phyloP scores from a whole-genome alignment of 2,888 invertebrate genomes.

The Mayetiola destructor region DNA sequence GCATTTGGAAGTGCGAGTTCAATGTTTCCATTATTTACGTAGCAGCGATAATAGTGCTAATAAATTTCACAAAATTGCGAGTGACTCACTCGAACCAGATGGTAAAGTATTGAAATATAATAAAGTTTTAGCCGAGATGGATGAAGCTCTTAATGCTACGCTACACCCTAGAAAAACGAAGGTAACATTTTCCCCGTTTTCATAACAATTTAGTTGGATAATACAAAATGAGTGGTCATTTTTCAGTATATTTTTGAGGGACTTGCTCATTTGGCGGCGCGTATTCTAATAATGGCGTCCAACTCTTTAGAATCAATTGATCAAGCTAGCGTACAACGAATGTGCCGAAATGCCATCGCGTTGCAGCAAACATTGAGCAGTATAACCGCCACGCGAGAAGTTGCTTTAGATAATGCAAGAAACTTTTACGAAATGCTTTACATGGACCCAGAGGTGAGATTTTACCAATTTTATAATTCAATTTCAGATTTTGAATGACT shows the following conservation, averaged over 20 bases:
- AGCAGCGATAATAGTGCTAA: constrained; percentile 29
- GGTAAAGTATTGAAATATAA: constrained; percentile 62
- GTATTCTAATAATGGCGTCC: constrained; percentile 65
- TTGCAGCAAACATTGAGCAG: constrained; percentile 74
- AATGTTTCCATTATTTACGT: constrained; percentile 85
- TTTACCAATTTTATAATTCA: neutral
- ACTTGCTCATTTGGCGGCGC: constrained; percentile 61
- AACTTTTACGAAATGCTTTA: constrained; percentile 78
- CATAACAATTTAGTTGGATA: neutral
- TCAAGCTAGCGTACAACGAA: constrained; percentile 66
- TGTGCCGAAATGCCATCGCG: constrained; percentile 73
- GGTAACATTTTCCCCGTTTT: constrained; percentile 36
- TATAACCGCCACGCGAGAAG: constrained; percentile 65
- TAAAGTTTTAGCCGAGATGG: constrained; percentile 59
- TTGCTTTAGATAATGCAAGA: constrained; percentile 76
- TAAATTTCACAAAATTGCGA: constrained; percentile 30
- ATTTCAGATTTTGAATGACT: neutral
- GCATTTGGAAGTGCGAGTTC: constrained; percentile 85
- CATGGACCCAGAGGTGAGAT: constrained; percentile 57
- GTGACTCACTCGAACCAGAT: constrained; percentile 63
- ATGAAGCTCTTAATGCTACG: constrained; percentile 59
- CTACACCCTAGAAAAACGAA: constrained; percentile 64
- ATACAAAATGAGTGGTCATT: constrained; percentile 18
- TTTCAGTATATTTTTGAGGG: constrained; percentile 80
- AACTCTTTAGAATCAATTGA: constrained; percentile 67